Evolutionary conservation across 2,888 invertebrate genomes (phyloP).

Genomic region (Hirtodrosophila cameraria): DNA sequence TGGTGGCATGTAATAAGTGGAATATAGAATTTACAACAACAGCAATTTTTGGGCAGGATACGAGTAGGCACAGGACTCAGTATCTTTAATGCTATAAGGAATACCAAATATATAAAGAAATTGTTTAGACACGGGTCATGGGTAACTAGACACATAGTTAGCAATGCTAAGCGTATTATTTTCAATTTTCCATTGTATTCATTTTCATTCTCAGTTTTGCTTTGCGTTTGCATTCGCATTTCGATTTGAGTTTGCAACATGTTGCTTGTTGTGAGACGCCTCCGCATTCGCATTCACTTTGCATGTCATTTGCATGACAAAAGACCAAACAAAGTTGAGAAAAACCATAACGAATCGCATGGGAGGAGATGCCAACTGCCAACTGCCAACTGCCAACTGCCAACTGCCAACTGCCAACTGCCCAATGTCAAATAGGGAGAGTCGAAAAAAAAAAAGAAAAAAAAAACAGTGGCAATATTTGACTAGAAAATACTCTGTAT

Average conservation of each 20-base stretch:
- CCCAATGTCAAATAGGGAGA: too few species aligned
- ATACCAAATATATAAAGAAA: too few species aligned
- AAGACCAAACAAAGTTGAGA: slow-evolving; percentile 15
- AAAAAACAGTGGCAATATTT: too few species aligned
- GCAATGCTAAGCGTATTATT: slow-evolving; percentile 7
- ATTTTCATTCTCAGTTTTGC: slow-evolving; percentile 1
- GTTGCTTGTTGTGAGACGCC: slow-evolving; percentile 30
- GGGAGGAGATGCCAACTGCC: slow-evolving; percentile 6
- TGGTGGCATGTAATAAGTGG: slow-evolving; percentile 33
- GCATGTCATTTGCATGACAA: slow-evolving; percentile 45
- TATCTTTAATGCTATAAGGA: too few species aligned
- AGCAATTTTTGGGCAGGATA: slow-evolving; percentile 6
- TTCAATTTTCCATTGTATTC: slow-evolving; percentile 30
- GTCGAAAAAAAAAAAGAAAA: not conserved
- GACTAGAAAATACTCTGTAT: not conserved
- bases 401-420: slow-evolving; percentile 7
- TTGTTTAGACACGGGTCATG: not conserved
- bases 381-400: slow-evolving; percentile 5
- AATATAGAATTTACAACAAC: slow-evolving; percentile 18
- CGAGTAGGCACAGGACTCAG: not conserved
- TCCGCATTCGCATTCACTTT: slow-evolving; percentile 19
- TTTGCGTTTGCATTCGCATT: not conserved
- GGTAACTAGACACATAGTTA: not conserved
- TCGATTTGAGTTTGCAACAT: slow-evolving; percentile 24
- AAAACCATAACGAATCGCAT: not conserved